Percentiles rank a stretch among this genome's conserved stretches.
phyloP scores from a whole-genome alignment of 1,140 invertebrate genomes.

The Pseudomyrmex cubaensis region DNA sequence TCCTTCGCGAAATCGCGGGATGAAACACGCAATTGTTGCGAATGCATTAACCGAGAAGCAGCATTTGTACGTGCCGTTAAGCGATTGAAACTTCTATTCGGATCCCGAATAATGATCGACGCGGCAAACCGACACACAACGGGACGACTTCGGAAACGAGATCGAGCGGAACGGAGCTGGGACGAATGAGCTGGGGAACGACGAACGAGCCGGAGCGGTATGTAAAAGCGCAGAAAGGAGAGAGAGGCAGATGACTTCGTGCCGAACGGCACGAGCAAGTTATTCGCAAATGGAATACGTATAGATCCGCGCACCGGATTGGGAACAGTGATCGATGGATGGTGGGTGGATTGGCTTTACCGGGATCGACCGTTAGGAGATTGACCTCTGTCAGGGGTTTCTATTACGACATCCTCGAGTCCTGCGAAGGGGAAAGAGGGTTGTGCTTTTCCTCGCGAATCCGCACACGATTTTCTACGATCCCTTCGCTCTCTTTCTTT shows the following conservation, averaged over 20 bases:
- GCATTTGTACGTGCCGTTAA: constrained; percentile 9
- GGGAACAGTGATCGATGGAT: constrained; percentile 74
- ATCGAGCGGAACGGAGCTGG: constrained; percentile 20
- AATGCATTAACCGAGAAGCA: neutral
- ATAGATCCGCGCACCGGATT: constrained; percentile 65
- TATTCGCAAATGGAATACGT: constrained; percentile 70
- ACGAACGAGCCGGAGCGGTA: constrained; percentile 29
- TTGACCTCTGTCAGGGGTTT: constrained; percentile 78
- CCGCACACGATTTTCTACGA: constrained; percentile 21
- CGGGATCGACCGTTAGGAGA: constrained; percentile 75
- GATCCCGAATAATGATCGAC: constrained; percentile 40
- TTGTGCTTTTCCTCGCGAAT: constrained; percentile 19
- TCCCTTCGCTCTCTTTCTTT: neutral
- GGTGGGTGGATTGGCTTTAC: constrained; percentile 68
- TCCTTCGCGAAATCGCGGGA: neutral
- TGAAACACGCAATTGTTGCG: neutral
- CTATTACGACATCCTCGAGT: constrained; percentile 74
- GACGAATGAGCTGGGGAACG: neutral
- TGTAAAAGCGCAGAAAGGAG: constrained; percentile 59
- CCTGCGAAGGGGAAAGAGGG: constrained; percentile 56
- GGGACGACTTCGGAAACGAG: constrained; percentile 30
- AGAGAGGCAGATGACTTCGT: constrained; percentile 57
- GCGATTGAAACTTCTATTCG: neutral
- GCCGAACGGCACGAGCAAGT: constrained; percentile 54
- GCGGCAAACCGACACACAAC: constrained; percentile 6